These are phyloP conservation scores for Pangasius sanitwongsei DNA, from an alignment of 2,797 vertebrate genomes.

Conservation along the genomic window DNA sequence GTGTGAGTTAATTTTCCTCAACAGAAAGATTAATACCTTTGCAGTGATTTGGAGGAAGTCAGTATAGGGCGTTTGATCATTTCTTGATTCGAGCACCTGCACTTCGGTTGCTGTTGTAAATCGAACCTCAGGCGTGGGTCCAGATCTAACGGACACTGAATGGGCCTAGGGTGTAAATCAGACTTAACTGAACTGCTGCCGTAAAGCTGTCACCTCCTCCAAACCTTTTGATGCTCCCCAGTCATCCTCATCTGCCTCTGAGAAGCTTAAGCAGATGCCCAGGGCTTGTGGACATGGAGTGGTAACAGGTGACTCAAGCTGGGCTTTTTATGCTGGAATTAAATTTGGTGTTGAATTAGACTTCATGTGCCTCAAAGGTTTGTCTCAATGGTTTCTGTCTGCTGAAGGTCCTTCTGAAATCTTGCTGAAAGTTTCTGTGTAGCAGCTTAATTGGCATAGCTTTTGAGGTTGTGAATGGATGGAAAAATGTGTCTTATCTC, in stretches of 20 bases:
- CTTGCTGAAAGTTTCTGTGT: conserved; percentile 32
- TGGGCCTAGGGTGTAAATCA: conserved; percentile 9
- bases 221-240: not conserved
- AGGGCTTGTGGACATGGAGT: not conserved
- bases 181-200: conserved; percentile 15
- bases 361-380: conserved; percentile 5
- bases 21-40: conserved; percentile 34
- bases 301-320: conserved; percentile 1
- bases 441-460: conserved; percentile 39
- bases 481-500: conserved; percentile 48
- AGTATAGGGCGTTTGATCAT: conserved; percentile 4
- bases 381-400: conserved; percentile 19
- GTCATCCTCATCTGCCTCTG: conserved; percentile 12
- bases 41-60: conserved; percentile 8
- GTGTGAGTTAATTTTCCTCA: conserved; percentile 31
- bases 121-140: not conserved
- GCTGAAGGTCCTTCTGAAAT: conserved; percentile 28
- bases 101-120: conserved; percentile 17
- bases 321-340: conserved; percentile 23
- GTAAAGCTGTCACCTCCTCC: conserved; percentile 20
- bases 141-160: not conserved
- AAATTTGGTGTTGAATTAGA: conserved; percentile 21
- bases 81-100: conserved; percentile 35
- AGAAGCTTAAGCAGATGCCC: conserved; percentile 9
- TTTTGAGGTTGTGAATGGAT: conserved; percentile 40